Base-by-base conservation (phyloP, 2,797 vertebrate genomes). In the Xenopus petersii region DNA sequence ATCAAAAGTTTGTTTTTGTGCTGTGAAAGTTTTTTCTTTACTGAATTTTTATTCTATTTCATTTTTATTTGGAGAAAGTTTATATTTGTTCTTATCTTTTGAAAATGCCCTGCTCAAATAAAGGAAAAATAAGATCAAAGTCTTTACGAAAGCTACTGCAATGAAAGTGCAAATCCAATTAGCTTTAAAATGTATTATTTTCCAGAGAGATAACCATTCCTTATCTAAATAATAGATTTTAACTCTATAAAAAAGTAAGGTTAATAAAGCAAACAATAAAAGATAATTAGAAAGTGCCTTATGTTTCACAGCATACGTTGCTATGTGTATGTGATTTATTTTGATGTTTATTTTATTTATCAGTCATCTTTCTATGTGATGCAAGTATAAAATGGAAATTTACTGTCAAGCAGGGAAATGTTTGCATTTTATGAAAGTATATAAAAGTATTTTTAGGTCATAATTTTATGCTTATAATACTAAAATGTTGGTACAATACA, bases 191-290 rank as follows among this genome's bases (percentile, higher is more conserved):
- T 70, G 69, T 79, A 65, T 79, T 79, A 60, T 74, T 79, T 79
- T 78, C 56, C 46, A 42, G 55, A 47, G 26, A 49, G 77, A 79
- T 79, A 79, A 74, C 46, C 4, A 70, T 42, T 49, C 54, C 77
- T 79, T 74, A 79, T 79, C 77, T 79, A 47, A 79, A 74, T 79
- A 79, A 79, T 74, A 74, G 66, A 79, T 74, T 74, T 79, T 30
- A 70, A 33, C 46, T 68, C 62, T 74, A 79, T 74, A 64, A 79
- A 30, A 42, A 78, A 65, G 17, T 64, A 70, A 70, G 71, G 71
- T 70, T 79, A 74, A 70, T 70, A 79, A 70, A 74, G 62, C 56
- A 70, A 79, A 70, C 69, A 55, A 79, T 79, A 79, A 72, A 72
- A 74, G 61, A 74, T 74, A 79, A 74, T 79, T 74, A 70, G 55